Conservation (phyloP, 2,888 invertebrate genomes). For the Aromia moschata region DNA sequence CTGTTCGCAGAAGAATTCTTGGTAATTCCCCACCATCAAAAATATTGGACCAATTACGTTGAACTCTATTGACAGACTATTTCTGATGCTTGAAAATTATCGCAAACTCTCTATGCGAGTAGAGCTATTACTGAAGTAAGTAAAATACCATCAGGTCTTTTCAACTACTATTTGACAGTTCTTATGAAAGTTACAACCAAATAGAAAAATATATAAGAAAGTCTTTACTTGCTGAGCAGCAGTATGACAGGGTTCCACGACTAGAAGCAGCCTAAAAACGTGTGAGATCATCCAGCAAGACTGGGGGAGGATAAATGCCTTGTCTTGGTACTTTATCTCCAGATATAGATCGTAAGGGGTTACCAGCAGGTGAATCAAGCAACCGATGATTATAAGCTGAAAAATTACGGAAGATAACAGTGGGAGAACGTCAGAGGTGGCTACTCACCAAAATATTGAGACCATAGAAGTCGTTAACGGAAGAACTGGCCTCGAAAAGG, state of each 20-base stretch:
- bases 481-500: constrained; percentile 4
- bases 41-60: too few species aligned
- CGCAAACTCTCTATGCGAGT: too few species aligned
- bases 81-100: background rate
- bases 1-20: too few species aligned
- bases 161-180: too few species aligned
- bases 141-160: too few species aligned
- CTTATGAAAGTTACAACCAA: too few species aligned
- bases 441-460: constrained; percentile 17
- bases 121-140: too few species aligned
- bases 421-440: background rate
- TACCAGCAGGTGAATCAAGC: constrained; percentile 26
- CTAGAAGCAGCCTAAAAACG: constrained; percentile 19
- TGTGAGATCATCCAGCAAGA: constrained; percentile 23
- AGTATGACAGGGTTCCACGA: constrained; percentile 29
- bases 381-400: constrained; percentile 25
- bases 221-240: constrained; percentile 11
- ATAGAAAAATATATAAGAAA: too few species aligned
- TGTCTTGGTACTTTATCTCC: constrained; percentile 15
- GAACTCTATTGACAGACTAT: too few species aligned
- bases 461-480: constrained; percentile 14
- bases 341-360: constrained; percentile 31
- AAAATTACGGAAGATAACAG: constrained; percentile 4
- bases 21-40: too few species aligned
- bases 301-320: constrained; percentile 22